Conservation (phyloP, 1,140 invertebrate species). For the Euura lappo region DNA sequence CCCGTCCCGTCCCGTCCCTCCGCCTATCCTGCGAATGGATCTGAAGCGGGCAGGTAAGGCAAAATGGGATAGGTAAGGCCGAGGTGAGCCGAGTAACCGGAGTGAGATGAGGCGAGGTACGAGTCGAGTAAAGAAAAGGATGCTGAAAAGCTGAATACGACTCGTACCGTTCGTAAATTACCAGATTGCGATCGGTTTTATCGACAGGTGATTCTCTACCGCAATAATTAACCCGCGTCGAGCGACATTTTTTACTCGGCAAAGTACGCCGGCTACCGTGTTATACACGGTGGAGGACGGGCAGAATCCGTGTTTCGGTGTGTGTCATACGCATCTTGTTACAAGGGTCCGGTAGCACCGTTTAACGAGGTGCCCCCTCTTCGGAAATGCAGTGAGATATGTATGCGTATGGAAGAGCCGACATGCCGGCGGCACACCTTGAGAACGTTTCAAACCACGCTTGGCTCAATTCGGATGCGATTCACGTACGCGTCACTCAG, state of each 20-base stretch:
- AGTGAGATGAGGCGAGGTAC: too few relatives aligned
- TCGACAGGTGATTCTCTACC: not conserved
- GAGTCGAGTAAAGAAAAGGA: too few relatives aligned
- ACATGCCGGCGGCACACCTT: not conserved
- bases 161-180: conserved; percentile 1
- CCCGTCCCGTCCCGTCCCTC: not conserved
- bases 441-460: not conserved
- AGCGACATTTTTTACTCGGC: not conserved
- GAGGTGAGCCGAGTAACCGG: not conserved
- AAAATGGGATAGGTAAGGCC: not conserved
- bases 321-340: not conserved
- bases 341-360: not conserved
- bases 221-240: conserved; percentile 2
- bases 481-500: not conserved
- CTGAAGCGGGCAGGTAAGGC: too few relatives aligned
- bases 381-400: not conserved
- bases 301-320: not conserved
- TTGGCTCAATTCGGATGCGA: not conserved
- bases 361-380: not conserved
- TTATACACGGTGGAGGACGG: not conserved
- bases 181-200: conserved; percentile 6
- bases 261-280: not conserved
- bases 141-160: not conserved
- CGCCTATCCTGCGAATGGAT: not conserved
- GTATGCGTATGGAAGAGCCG: not conserved